Conservation (phyloP, 2,888 invertebrate genomes). For the Cerastis rubricosa region DNA sequence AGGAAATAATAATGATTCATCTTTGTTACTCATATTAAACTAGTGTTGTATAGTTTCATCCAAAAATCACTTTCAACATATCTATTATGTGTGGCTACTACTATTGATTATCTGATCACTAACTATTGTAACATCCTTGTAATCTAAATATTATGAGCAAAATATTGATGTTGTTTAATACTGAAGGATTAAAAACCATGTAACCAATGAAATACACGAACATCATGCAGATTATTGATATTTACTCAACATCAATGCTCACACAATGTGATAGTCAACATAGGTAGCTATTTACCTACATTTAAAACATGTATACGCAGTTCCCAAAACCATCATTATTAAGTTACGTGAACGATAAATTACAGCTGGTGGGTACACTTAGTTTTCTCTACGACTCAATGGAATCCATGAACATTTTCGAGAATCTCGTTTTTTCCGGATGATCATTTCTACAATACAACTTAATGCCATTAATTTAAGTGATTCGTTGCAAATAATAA, state of each 20-base stretch:
- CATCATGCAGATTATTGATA: conserved; percentile 25
- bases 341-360: conserved; percentile 48
- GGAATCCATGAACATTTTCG: conserved; percentile 52
- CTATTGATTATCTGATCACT: background rate
- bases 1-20: no score
- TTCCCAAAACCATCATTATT: conserved; percentile 38
- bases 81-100: no score
- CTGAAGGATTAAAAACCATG: conserved; percentile 3
- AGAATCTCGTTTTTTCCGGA: conserved; percentile 37
- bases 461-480: conserved; percentile 20
- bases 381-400: conserved; percentile 38
- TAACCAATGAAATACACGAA: conserved; percentile 23
- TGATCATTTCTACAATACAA: conserved; percentile 22
- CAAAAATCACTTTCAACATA: no score
- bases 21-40: no score
- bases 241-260: conserved; percentile 21
- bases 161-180: conserved; percentile 20
- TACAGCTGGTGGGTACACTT: conserved; percentile 51
- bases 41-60: no score
- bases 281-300: conserved; percentile 6
- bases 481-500: conserved; percentile 62
- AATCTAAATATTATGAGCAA: background rate
- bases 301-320: conserved; percentile 23
- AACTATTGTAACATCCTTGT: conserved; percentile 4
- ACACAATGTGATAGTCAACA: conserved; percentile 13